Evolutionary conservation across 2,888 invertebrate genomes (phyloP).

Genomic region (Cylindroiulus punctatus): DNA sequence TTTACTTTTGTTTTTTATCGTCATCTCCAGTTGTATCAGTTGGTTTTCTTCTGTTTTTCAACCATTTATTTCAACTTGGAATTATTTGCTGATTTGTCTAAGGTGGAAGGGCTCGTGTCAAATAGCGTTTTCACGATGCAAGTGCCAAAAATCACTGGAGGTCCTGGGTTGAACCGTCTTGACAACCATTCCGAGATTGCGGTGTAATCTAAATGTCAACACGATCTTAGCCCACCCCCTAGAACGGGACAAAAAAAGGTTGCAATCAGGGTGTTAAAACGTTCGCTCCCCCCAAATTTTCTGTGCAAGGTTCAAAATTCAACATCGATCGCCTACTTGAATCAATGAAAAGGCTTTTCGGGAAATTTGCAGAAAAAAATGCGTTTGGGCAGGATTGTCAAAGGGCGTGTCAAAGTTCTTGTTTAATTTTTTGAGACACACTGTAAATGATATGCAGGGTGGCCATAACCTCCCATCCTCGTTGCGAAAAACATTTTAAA

Average conservation of each 20-base stretch:
- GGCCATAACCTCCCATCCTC: too few relatives aligned
- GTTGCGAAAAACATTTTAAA: too few relatives aligned
- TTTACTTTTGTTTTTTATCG: constrained; percentile 21
- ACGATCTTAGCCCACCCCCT: not conserved
- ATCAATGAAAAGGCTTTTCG: not conserved
- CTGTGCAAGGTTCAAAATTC: constrained; percentile 10
- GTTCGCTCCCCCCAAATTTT: not conserved
- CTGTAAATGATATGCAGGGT: too few relatives aligned
- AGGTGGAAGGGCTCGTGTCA: constrained; percentile 43
- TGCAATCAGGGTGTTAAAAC: constrained; percentile 21
- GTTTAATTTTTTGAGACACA: too few relatives aligned
- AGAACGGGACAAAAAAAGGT: not conserved
- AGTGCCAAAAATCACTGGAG: not conserved
- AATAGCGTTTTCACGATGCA: not conserved
- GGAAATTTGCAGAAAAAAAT: not conserved
- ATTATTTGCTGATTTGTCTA: constrained; percentile 28
- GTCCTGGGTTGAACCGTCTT: constrained; percentile 10
- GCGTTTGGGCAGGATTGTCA: not conserved
- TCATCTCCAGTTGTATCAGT: constrained; percentile 7
- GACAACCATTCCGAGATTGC: constrained; percentile 11
- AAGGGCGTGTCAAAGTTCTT: too few relatives aligned
- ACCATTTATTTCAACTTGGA: not conserved
- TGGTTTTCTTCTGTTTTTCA: not conserved
- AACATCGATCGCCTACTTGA: not conserved
- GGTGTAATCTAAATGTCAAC: constrained; percentile 23